phyloP scores from a whole-genome alignment of 2,797 vertebrate species.

The Schizopygopsis malacanthus region DNA sequence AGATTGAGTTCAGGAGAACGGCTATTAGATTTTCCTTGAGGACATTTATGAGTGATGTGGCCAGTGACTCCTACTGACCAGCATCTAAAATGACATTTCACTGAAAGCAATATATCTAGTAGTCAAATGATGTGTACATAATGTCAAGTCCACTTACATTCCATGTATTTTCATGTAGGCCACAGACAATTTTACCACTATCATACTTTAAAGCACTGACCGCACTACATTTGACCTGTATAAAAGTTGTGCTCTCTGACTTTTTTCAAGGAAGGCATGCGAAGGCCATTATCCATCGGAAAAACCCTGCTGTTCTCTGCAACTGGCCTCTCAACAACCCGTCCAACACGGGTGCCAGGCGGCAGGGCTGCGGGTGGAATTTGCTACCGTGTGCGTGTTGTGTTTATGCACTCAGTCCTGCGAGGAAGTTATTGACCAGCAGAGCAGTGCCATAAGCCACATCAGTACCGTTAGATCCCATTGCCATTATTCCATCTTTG shows the following conservation, averaged over 20 bases:
- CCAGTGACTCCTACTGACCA: conserved; percentile 10
- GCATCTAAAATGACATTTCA: conserved; percentile 11
- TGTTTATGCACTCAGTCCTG: conserved; percentile 73
- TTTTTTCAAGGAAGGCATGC: conserved; percentile 15
- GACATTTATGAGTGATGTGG: conserved; percentile 25
- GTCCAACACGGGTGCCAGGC: conserved; percentile 36
- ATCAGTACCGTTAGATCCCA: conserved; percentile 66
- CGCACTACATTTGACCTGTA: conserved; percentile 8
- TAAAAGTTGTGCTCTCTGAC: conserved; percentile 3
- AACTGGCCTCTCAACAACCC: conserved; percentile 37
- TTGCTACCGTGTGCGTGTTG: conserved; percentile 64
- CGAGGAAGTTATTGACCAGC: conserved; percentile 57
- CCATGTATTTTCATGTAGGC: conserved; percentile 17
- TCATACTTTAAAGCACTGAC: neutral
- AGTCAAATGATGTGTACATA: conserved; percentile 8
- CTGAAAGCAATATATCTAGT: conserved; percentile 18
- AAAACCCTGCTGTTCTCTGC: conserved; percentile 62
- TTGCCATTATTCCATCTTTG: conserved; percentile 69
- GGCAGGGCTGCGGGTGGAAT: conserved; percentile 43
- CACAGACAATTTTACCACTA: conserved; percentile 22
- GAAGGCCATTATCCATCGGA: conserved; percentile 41
- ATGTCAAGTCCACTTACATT: conserved; percentile 26
- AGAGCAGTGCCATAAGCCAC: conserved; percentile 67
- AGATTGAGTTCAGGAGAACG: neutral
- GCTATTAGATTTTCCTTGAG: conserved; percentile 34